Percentiles rank a stretch among this genome's conserved stretches.
phyloP scores from a whole-genome alignment of 2,888 invertebrate species.

The Harpagoxenus sublaevis region DNA sequence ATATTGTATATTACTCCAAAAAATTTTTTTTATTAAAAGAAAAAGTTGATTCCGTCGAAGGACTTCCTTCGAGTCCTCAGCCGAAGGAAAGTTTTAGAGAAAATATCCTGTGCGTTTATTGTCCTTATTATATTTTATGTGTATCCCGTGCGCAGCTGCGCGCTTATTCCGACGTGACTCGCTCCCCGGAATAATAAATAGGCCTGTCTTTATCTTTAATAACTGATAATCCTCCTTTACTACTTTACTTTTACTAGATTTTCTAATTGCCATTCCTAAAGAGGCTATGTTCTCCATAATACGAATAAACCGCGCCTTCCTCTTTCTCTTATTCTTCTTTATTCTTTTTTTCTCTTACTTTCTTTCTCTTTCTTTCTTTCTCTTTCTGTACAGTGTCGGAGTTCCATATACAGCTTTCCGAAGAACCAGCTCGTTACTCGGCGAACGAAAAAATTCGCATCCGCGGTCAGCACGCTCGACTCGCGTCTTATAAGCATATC shows the following conservation, averaged over 20 bases:
- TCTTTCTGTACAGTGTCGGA: neutral
- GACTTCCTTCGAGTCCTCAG: neutral
- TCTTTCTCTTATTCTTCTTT: neutral
- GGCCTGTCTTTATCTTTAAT: constrained; percentile 41
- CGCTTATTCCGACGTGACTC: constrained; percentile 4
- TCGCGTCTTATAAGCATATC: constrained; percentile 1
- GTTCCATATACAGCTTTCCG: constrained; percentile 24
- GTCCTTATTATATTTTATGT: constrained; percentile 42
- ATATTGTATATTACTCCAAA: constrained; percentile 9
- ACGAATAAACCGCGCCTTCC: neutral
- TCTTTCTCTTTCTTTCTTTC: neutral
- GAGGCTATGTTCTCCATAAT: neutral
- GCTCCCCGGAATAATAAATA: constrained; percentile 31
- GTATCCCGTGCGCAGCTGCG: neutral
- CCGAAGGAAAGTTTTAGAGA: constrained; percentile 8
- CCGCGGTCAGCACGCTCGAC: neutral
- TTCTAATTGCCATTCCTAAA: constrained; percentile 31
- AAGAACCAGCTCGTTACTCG: constrained; percentile 43
- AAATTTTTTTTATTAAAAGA: constrained; percentile 27
- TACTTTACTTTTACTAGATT: constrained; percentile 24
- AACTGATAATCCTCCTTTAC: constrained; percentile 33
- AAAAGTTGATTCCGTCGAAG: neutral
- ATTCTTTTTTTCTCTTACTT: neutral
- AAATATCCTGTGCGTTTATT: neutral
- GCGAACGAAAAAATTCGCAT: constrained; percentile 28